Evolutionary conservation across 2,888 invertebrate species (phyloP), one percentile per base, ranked within the genome.

Genomic region (Tortricodes alternella): DNA sequence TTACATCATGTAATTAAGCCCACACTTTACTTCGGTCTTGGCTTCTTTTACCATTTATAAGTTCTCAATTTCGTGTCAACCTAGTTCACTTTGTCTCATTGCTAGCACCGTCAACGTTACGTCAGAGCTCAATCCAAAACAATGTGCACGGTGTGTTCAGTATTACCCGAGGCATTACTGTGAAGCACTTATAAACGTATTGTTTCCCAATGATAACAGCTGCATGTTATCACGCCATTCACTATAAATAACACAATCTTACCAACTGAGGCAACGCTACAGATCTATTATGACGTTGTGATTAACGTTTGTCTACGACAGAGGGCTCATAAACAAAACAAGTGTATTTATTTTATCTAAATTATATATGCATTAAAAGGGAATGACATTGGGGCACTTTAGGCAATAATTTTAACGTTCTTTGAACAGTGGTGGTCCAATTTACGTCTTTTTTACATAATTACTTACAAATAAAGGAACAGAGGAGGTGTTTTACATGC

Each of bases 201-300:
- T 85, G 81, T 84, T 78, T 78, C 77, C 76, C 69, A 70, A 65
- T 75, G 85, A 86, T 86, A 85, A 85, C 72, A 64, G 70, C 62
- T 70, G 68, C 67, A 70, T 71, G 71, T 80, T 85, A 86, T 86
- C 87, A 79, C 72, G 68, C 70, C 74, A 69, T 64, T 58, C 63
- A 68, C 79, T 83, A 81, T 81, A 77, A 77, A 83, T 82, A 83
- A 66, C 62, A 38, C 53, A 53, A 57, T 59, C 58, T 53, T 49
- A 38, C 53, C 39, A 43, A 43, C 48, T 46, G 51, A 38, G 35
- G 16, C 53, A 53, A 41, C 37, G 51, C 53, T 55, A 53, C 53
- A 48, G 11, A 50, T 56, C 55, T 49, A 53, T 41, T 48, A 46
- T 53, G 46, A 53, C 32, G 52, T 37, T 21, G 38, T 19, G 41